phyloP scores from a whole-genome alignment of 2,797 vertebrate species.

The Pelodytes ibericus region DNA sequence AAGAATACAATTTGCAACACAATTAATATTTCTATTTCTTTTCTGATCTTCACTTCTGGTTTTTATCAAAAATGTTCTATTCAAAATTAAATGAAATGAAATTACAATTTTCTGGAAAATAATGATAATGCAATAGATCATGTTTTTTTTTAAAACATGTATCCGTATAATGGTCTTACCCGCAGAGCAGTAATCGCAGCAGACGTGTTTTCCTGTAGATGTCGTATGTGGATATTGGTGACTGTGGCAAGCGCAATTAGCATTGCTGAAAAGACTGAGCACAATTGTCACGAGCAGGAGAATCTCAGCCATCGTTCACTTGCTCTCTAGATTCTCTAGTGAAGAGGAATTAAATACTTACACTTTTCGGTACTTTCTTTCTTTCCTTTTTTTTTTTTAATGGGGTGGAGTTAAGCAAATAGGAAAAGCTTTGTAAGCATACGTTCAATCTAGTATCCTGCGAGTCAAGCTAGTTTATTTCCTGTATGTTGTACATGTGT shows the following conservation, averaged over 20 bases:
- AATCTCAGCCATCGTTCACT: slow-evolving; percentile 1
- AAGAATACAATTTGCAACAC: too few relatives aligned
- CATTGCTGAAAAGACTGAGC: background rate
- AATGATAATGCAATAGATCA: too few relatives aligned
- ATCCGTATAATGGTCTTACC: background rate
- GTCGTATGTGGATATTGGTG: background rate
- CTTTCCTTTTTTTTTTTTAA: background rate
- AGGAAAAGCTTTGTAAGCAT: too few relatives aligned
- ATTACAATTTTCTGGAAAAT: too few relatives aligned
- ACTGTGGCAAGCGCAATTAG: background rate
- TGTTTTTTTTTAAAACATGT: background rate
- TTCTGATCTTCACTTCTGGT: too few relatives aligned
- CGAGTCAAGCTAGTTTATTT: too few relatives aligned
- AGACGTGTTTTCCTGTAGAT: rapidly evolving
- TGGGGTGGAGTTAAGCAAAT: too few relatives aligned
- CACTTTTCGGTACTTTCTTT: background rate
- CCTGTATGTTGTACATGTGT: too few relatives aligned
- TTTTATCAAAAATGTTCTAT: too few relatives aligned
- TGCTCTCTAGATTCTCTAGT: background rate
- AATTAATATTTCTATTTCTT: too few relatives aligned
- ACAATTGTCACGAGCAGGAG: background rate
- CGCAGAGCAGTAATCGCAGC: slow-evolving; percentile 34
- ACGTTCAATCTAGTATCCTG: too few relatives aligned
- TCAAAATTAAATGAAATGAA: too few relatives aligned
- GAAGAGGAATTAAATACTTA: background rate